Evolutionary conservation across 2,888 invertebrate species (phyloP).

Genomic region (Plagodis dolabraria): DNA sequence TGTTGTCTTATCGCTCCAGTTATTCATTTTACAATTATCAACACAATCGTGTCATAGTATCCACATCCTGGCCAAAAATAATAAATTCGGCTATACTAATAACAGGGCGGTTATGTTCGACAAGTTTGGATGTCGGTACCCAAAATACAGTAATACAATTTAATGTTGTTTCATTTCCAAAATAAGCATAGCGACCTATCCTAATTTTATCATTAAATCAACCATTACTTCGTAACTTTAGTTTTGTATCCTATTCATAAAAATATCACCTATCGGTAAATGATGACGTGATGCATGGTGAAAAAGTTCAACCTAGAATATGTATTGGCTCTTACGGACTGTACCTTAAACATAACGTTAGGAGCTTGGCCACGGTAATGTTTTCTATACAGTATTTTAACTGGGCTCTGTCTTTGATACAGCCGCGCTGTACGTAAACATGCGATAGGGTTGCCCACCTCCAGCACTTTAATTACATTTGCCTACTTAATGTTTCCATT

Average conservation of each 20-base stretch:
- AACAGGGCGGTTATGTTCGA: constrained; percentile 80
- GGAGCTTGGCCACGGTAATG: no score
- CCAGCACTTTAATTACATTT: no score
- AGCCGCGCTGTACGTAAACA: no score
- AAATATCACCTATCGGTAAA: constrained; percentile 84
- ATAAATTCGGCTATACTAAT: constrained; percentile 78
- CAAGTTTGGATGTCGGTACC: constrained; percentile 69
- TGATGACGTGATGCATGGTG: no score
- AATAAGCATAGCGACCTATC: constrained; percentile 83
- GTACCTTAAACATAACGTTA: no score
- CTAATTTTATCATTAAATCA: constrained; percentile 82
- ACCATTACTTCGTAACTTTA: constrained; percentile 86
- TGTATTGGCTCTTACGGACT: no score
- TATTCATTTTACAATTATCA: constrained; percentile 47
- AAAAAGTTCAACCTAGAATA: no score
- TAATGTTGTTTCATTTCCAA: constrained; percentile 70
- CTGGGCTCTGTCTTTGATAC: no score
- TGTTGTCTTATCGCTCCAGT: constrained; percentile 50
- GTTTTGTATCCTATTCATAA: constrained; percentile 85
- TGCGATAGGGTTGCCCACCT: no score
- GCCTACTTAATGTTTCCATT: no score
- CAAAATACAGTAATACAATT: constrained; percentile 65
- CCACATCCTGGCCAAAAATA: constrained; percentile 69
- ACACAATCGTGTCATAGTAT: constrained; percentile 43
- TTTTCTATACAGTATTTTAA: no score